Percentiles rank a stretch among this genome's conserved stretches.
Conservation (phyloP, 2,797 vertebrate genomes). For the Pipistrellus nathusii region DNA sequence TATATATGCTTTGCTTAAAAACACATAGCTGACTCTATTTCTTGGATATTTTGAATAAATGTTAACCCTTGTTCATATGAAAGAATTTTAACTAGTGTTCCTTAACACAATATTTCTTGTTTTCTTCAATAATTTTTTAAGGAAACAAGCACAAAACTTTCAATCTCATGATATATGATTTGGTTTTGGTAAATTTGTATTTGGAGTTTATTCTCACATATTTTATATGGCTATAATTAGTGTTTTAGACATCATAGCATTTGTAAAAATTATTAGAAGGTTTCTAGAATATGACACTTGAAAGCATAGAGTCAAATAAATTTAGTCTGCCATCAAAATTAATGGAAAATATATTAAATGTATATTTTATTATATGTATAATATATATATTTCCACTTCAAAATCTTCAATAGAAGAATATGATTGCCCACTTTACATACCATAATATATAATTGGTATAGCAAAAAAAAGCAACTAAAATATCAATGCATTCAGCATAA, state of each 20-base stretch:
- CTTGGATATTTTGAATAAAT: neutral
- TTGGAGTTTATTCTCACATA: neutral
- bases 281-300: neutral
- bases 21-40: neutral
- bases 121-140: neutral
- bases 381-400: neutral
- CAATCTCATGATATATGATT: neutral
- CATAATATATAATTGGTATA: neutral
- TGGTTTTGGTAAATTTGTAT: neutral
- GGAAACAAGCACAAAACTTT: neutral
- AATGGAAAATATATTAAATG: neutral
- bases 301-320: neutral
- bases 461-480: neutral
- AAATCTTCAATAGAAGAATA: neutral
- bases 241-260: neutral
- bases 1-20: neutral
- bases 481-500: neutral
- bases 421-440: neutral
- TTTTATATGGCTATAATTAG: neutral
- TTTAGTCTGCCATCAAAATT: neutral
- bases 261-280: neutral
- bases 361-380: neutral
- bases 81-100: neutral
- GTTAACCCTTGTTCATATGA: neutral
- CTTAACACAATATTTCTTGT: neutral